phyloP scores from a whole-genome alignment of 2,797 vertebrate genomes.

The Pteronotus mesoamericanus region DNA sequence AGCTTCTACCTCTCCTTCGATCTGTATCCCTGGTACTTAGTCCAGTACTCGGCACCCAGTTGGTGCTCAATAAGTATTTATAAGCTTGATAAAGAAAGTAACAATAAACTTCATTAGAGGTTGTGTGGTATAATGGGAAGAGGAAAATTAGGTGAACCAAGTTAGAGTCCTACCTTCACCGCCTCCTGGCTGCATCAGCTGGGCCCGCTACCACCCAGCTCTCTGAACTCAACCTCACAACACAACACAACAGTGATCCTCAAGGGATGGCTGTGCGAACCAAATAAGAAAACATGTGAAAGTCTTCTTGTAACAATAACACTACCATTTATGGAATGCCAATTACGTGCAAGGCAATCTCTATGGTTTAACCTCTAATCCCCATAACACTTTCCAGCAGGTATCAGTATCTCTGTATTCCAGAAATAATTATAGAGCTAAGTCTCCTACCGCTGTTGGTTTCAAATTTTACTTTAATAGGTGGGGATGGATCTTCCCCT shows the following conservation, averaged over 20 bases:
- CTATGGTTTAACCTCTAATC: background rate
- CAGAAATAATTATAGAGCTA: background rate
- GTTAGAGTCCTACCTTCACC: background rate
- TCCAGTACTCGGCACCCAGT: background rate
- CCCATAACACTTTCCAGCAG: background rate
- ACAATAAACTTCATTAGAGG: background rate
- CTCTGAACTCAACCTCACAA: background rate
- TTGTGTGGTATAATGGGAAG: background rate
- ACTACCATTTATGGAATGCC: background rate
- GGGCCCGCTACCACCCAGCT: background rate
- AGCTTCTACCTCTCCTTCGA: background rate
- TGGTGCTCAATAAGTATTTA: background rate
- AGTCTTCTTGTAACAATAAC: background rate
- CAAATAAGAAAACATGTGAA: background rate
- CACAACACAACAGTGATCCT: background rate
- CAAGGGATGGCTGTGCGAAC: background rate
- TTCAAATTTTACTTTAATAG: background rate
- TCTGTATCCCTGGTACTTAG: background rate
- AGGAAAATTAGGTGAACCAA: background rate
- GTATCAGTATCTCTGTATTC: background rate
- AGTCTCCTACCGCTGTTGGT: too few relatives aligned
- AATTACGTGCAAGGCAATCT: background rate
- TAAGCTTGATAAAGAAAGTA: background rate
- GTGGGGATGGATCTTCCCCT: background rate
- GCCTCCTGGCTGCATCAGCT: background rate